Conservation (phyloP, 2,797 vertebrate genomes). For the Trichosurus vulpecula region DNA sequence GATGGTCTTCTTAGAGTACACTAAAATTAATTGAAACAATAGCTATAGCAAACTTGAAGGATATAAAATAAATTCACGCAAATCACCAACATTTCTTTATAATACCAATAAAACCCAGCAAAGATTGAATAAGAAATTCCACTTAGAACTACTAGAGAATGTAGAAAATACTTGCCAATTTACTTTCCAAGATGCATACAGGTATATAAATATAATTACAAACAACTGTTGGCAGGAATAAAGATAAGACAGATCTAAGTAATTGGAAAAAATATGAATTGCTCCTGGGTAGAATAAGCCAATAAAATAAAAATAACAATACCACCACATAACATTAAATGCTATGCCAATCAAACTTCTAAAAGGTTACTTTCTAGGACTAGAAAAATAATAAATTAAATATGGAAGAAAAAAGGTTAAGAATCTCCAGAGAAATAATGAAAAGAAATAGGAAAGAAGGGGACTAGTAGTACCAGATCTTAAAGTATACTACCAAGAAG, state of each 20-base stretch:
- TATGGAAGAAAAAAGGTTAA: neutral
- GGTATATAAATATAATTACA: neutral
- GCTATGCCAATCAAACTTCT: neutral
- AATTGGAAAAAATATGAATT: neutral
- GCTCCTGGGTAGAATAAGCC: neutral
- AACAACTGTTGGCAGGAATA: neutral
- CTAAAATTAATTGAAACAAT: neutral
- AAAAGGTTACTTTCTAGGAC: neutral
- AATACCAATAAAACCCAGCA: neutral
- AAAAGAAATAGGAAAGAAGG: neutral
- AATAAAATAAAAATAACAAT: neutral
- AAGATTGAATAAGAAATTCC: neutral
- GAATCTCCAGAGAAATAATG: neutral
- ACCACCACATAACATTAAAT: neutral
- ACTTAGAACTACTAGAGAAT: neutral
- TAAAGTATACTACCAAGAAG: neutral
- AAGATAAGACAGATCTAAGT: neutral
- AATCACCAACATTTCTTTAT: neutral
- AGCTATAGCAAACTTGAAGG: neutral
- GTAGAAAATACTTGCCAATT: neutral
- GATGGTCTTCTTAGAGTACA: neutral
- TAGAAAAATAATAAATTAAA: neutral
- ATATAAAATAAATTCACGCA: neutral
- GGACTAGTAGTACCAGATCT: neutral
- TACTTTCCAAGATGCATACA: neutral